Conservation (phyloP, 1,140 invertebrate genomes). For the Brachionus rotundiformis region DNA sequence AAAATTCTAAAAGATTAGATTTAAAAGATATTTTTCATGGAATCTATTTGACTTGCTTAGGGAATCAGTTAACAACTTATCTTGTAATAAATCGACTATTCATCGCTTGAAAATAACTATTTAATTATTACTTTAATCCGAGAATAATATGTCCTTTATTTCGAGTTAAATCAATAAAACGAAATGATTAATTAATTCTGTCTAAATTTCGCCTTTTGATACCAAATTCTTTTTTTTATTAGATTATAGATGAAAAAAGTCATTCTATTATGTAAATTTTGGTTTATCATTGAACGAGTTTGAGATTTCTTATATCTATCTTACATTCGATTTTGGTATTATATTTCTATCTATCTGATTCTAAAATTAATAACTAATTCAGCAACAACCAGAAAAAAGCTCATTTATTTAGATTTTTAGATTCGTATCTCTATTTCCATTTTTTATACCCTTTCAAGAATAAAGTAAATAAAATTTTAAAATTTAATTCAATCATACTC, state of each 20-base stretch:
- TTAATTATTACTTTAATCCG: not conserved
- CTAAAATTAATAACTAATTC: conserved; percentile 1
- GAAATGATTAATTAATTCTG: conserved; percentile 31
- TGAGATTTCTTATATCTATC: not conserved
- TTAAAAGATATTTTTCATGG: not conserved
- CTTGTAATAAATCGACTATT: not conserved
- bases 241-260: conserved; percentile 35
- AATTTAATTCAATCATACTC: not conserved
- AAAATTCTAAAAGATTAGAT: not conserved
- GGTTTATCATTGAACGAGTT: not conserved
- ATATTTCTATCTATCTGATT: conserved; percentile 40
- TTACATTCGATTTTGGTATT: conserved; percentile 1
- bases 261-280: conserved; percentile 33
- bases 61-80: not conserved
- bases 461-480: not conserved
- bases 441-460: not conserved
- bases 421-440: not conserved
- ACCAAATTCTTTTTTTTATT: not conserved
- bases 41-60: not conserved
- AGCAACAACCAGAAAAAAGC: not conserved
- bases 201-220: conserved; percentile 1
- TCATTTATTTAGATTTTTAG: conserved; percentile 4
- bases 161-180: conserved; percentile 33
- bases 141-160: conserved; percentile 24
- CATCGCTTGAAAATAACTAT: not conserved